phyloP scores from a whole-genome alignment of 2,797 vertebrate genomes.

The Ispidina lecontei region DNA sequence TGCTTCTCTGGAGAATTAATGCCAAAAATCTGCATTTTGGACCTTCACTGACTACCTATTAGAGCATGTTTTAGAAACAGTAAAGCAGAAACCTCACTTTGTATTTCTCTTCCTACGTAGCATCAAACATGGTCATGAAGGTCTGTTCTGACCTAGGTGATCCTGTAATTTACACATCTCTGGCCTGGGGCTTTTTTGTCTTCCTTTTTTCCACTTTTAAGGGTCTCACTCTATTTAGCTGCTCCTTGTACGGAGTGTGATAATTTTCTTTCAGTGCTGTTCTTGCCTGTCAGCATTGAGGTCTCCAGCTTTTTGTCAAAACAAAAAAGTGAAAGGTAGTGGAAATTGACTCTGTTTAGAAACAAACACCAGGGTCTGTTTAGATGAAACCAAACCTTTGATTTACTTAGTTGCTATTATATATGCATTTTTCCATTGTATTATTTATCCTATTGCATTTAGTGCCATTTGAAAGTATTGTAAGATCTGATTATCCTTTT shows the following conservation, averaged over 20 bases:
- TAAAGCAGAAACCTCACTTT: not conserved
- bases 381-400: not conserved
- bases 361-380: not conserved
- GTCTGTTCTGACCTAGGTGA: too few relatives aligned
- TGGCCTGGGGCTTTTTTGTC: not conserved
- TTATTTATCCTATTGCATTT: constrained; percentile 17
- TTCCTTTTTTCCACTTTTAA: not conserved
- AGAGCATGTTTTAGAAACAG: not conserved
- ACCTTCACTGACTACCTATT: not conserved
- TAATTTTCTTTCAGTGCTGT: not conserved
- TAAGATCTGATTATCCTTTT: not conserved
- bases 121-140: not conserved
- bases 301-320: not conserved
- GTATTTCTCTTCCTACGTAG: not conserved
- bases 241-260: not conserved
- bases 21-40: not conserved
- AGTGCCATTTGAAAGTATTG: not conserved
- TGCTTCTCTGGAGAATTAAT: not conserved
- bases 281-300: not conserved
- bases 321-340: not conserved
- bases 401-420: not conserved
- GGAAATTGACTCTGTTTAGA: not conserved
- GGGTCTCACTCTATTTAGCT: not conserved
- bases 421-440: not conserved
- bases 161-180: not conserved